These are phyloP conservation scores for Saturnia pavonia DNA, from an alignment of 2,888 invertebrate species.

Conservation along the genomic window DNA sequence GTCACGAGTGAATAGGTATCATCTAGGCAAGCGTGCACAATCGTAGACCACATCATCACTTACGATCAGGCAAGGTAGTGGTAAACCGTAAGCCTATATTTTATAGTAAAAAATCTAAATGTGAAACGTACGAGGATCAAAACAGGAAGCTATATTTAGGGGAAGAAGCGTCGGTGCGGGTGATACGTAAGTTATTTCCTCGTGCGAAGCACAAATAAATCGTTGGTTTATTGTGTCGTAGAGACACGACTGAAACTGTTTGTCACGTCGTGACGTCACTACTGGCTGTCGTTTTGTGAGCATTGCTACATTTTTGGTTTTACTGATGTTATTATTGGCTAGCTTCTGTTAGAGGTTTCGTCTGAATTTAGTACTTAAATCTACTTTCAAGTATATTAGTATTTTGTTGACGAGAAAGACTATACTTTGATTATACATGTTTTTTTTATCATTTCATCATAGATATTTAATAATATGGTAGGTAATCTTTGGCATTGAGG, in stretches of 20 bases:
- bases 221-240: constrained; percentile 2
- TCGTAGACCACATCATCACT: no score
- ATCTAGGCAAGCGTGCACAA: no score
- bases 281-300: not conserved
- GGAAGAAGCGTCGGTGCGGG: constrained; percentile 8
- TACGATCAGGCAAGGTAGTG: no score
- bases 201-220: constrained; percentile 1
- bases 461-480: no score
- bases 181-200: constrained; percentile 3
- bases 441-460: no score
- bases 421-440: no score
- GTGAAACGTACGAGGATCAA: not conserved
- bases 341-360: no score
- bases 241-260: not conserved
- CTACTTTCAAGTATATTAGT: not conserved
- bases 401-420: no score
- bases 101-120: no score
- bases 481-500: no score
- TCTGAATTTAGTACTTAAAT: not conserved
- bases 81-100: no score
- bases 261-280: not conserved
- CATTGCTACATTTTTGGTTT: not conserved
- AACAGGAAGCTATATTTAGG: not conserved
- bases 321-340: not conserved
- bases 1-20: no score